Evolutionary conservation across 2,113 vertebrate species (phyloP).

Genomic region (Panurus biarmicus): DNA sequence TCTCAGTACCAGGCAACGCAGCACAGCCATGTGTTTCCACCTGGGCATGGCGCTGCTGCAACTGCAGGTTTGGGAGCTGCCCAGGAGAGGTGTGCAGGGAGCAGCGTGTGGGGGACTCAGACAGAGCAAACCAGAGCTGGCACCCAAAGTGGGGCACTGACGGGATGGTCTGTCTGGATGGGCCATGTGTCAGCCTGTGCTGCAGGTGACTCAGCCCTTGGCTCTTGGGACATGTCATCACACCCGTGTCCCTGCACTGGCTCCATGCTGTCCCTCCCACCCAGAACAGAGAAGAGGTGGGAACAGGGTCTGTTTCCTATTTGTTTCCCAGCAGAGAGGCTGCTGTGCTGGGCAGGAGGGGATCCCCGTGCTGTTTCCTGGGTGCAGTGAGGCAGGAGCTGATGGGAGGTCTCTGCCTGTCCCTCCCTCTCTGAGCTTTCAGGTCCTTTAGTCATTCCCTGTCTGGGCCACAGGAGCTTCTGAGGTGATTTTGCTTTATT

Average conservation of each 20-base stretch:
- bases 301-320: neutral
- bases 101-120: neutral
- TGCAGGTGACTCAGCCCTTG: neutral
- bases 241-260: fast-evolving
- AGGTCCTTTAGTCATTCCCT: too few relatives aligned
- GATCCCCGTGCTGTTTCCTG: fast-evolving
- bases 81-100: fast-evolving
- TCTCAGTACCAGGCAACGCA: neutral
- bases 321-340: neutral
- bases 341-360: neutral
- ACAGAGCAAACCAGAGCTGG: neutral
- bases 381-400: neutral
- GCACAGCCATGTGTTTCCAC: too few relatives aligned
- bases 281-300: fast-evolving
- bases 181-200: neutral
- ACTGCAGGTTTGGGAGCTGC: neutral
- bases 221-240: neutral
- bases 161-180: fast-evolving
- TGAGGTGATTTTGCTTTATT: too few relatives aligned
- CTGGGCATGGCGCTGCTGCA: neutral
- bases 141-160: too few relatives aligned
- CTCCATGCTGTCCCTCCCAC: neutral
- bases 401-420: neutral
- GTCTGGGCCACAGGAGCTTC: too few relatives aligned
- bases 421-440: too few relatives aligned